These are phyloP conservation scores for Fukomys damarensis DNA, from an alignment of 2,113 vertebrate species.

Conservation along the genomic window DNA sequence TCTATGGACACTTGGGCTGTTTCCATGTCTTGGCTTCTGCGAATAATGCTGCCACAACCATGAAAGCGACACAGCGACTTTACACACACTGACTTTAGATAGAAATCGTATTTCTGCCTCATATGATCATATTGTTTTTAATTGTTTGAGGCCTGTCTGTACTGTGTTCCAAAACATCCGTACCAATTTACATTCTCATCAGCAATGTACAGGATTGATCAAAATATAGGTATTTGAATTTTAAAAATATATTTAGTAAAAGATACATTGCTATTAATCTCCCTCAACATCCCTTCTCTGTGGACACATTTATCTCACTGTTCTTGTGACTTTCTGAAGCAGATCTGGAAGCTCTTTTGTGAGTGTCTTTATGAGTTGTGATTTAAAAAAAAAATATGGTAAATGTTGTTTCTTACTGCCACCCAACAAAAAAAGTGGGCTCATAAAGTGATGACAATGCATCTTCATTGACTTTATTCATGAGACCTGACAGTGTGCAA, in stretches of 20 bases:
- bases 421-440: background rate
- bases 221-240: background rate
- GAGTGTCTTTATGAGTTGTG: background rate
- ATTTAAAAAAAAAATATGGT: background rate
- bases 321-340: background rate
- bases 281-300: background rate
- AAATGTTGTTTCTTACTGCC: background rate
- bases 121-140: background rate
- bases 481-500: background rate
- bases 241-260: background rate
- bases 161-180: background rate
- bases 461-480: background rate
- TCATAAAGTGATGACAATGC: background rate
- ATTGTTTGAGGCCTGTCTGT: background rate
- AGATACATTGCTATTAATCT: background rate
- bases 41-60: background rate
- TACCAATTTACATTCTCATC: background rate
- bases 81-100: background rate
- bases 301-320: background rate
- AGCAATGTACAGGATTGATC: background rate
- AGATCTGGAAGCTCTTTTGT: background rate
- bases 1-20: background rate
- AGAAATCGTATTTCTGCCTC: background rate
- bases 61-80: background rate
- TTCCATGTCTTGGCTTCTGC: background rate